phyloP scores from a whole-genome alignment of 2,888 invertebrate genomes.

The Plemyria rubiginata region DNA sequence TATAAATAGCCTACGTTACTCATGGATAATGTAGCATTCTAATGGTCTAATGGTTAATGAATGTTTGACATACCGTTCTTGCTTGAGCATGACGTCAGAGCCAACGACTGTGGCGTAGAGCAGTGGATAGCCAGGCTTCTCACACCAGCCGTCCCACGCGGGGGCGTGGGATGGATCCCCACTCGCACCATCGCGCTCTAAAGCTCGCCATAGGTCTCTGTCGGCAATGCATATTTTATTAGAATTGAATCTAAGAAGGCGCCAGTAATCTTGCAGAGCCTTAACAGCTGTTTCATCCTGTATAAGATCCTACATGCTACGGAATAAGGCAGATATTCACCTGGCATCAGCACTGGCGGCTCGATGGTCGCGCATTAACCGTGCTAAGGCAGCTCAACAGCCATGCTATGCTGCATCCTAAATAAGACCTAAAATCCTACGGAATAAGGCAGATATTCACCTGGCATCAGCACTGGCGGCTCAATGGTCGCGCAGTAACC shows the following conservation, averaged over 20 bases:
- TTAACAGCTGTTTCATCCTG: neutral
- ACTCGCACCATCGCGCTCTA: constrained; percentile 65
- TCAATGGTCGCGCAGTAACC: too few species aligned
- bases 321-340: too few species aligned
- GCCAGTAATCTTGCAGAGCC: too few species aligned
- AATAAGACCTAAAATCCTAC: too few species aligned
- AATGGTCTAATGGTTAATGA: too few species aligned
- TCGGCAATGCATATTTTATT: neutral
- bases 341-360: too few species aligned
- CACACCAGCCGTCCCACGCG: constrained; percentile 88
- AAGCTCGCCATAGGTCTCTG: constrained; percentile 91
- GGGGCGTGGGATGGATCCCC: constrained; percentile 52
- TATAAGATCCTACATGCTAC: too few species aligned
- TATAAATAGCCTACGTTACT: too few species aligned
- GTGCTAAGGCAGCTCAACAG: neutral
- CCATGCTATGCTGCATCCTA: neutral
- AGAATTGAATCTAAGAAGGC: neutral
- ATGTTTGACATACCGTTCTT: constrained; percentile 88
- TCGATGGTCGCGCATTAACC: too few species aligned
- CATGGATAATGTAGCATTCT: too few species aligned
- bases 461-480: too few species aligned
- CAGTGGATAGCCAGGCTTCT: constrained; percentile 93
- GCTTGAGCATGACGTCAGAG: constrained; percentile 86
- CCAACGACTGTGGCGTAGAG: constrained; percentile 87
- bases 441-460: too few species aligned